These are phyloP conservation scores for Emesis furor DNA, from an alignment of 2,888 invertebrate species.

Conservation along the genomic window DNA sequence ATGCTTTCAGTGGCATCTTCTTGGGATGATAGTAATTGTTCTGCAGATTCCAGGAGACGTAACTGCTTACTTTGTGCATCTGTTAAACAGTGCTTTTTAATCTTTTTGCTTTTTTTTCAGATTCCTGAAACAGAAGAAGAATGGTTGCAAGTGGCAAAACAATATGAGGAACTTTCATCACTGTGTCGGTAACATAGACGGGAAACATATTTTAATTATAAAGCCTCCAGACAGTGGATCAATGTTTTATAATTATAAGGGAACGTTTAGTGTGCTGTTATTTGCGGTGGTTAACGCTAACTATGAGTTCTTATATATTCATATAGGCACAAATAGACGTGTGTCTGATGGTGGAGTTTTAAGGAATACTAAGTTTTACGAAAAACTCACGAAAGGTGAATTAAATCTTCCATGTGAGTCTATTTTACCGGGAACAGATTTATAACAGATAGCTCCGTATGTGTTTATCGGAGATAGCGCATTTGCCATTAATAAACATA, in stretches of 20 bases:
- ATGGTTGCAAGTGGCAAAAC: too few relatives aligned
- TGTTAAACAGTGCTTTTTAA: too few relatives aligned
- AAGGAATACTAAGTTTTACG: slow-evolving; percentile 19
- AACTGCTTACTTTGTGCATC: too few relatives aligned
- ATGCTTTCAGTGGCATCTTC: too few relatives aligned
- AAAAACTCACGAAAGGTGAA: slow-evolving; percentile 46
- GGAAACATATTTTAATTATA: slow-evolving; percentile 4
- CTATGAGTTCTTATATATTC: slow-evolving; percentile 32
- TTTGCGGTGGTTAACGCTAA: slow-evolving; percentile 73
- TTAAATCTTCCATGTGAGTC: slow-evolving; percentile 50
- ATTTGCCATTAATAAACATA: slow-evolving; percentile 51
- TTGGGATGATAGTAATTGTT: too few relatives aligned
- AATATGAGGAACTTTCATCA: too few relatives aligned
- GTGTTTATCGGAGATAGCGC: slow-evolving; percentile 52
- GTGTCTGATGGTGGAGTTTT: slow-evolving; percentile 50
- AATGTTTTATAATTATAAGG: not conserved
- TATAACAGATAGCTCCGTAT: slow-evolving; percentile 57
- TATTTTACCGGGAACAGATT: slow-evolving; percentile 54
- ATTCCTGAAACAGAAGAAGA: too few relatives aligned
- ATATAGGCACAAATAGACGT: slow-evolving; percentile 72
- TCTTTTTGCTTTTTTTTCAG: too few relatives aligned
- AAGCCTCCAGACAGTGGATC: not conserved
- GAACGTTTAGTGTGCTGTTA: slow-evolving; percentile 57
- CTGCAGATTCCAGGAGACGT: too few relatives aligned
- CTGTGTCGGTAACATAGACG: too few relatives aligned